Evolutionary conservation across 1,140 invertebrate species (phyloP).

Genomic region (Sarcophaga peregrina): DNA sequence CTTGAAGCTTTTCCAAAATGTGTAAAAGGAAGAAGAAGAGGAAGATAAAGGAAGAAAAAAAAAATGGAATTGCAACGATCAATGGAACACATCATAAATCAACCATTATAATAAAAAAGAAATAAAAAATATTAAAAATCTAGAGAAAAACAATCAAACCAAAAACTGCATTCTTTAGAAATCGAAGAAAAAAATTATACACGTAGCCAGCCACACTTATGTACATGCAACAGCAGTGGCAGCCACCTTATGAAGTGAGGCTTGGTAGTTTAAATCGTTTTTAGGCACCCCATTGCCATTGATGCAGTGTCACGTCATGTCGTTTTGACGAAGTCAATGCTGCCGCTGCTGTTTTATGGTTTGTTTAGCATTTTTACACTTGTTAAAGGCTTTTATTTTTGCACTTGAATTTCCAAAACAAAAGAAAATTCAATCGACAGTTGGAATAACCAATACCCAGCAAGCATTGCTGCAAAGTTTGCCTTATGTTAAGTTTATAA

Average conservation of each 20-base stretch:
- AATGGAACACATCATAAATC: slow-evolving; percentile 38
- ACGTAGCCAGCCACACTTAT: not conserved
- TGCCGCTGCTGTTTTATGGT: not conserved
- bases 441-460: not conserved
- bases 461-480: too few relatives aligned
- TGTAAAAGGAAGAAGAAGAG: too few relatives aligned
- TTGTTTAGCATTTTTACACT: slow-evolving; percentile 41
- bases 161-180: not conserved
- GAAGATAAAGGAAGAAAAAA: not conserved
- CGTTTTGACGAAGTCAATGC: slow-evolving; percentile 2
- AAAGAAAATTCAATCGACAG: not conserved
- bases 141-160: not conserved
- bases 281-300: not conserved
- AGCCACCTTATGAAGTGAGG: not conserved
- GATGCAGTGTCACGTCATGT: slow-evolving; percentile 38
- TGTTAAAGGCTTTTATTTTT: not conserved
- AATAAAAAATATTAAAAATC: not conserved
- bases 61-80: not conserved
- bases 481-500: too few relatives aligned
- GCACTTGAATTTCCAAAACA: not conserved
- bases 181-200: not conserved
- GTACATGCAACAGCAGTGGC: slow-evolving; percentile 6
- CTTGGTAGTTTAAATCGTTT: slow-evolving; percentile 1
- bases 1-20: not conserved
- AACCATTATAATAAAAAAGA: slow-evolving; percentile 28